phyloP scores from a whole-genome alignment of 2,888 invertebrate species.

The Hirtodrosophila confusa region DNA sequence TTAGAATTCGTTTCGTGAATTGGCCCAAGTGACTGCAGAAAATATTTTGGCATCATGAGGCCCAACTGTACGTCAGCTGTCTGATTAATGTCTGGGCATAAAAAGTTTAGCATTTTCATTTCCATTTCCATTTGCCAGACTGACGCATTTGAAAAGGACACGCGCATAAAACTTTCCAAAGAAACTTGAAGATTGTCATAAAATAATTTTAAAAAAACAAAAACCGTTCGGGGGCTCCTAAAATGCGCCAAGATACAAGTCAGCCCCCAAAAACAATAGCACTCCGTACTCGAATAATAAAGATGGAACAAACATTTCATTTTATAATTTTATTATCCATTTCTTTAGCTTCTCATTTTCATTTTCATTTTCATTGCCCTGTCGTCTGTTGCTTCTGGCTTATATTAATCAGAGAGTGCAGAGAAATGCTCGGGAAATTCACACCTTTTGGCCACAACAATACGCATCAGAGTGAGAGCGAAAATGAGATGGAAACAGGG shows the following conservation, averaged over 20 bases:
- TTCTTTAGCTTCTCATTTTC: constrained; percentile 45
- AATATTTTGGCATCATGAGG: constrained; percentile 4
- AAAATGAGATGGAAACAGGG: constrained; percentile 5
- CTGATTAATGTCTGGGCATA: constrained; percentile 33
- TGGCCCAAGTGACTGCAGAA: constrained; percentile 12
- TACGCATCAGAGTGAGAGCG: constrained; percentile 11
- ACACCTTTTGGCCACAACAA: constrained; percentile 76
- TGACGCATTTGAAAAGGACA: constrained; percentile 28
- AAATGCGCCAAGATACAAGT: constrained; percentile 25
- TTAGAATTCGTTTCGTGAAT: constrained; percentile 29
- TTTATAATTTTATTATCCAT: constrained; percentile 67
- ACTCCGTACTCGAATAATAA: constrained; percentile 42
- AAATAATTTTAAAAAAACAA: constrained; percentile 23
- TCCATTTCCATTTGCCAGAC: no score
- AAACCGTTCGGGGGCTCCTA: constrained; percentile 20
- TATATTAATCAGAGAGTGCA: constrained; percentile 59
- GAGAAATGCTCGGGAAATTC: constrained; percentile 59
- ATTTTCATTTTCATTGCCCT: constrained; percentile 51
- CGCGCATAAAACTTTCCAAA: constrained; percentile 30
- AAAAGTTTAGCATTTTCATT: constrained; percentile 24
- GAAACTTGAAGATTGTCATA: constrained; percentile 49
- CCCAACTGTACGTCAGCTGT: constrained; percentile 31
- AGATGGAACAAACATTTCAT: constrained; percentile 64
- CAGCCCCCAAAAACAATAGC: constrained; percentile 29
- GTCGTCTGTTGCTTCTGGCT: constrained; percentile 51